These are phyloP conservation scores for Rugalucina vietnamica DNA, from an alignment of 2,888 invertebrate species.

Conservation along the genomic window DNA sequence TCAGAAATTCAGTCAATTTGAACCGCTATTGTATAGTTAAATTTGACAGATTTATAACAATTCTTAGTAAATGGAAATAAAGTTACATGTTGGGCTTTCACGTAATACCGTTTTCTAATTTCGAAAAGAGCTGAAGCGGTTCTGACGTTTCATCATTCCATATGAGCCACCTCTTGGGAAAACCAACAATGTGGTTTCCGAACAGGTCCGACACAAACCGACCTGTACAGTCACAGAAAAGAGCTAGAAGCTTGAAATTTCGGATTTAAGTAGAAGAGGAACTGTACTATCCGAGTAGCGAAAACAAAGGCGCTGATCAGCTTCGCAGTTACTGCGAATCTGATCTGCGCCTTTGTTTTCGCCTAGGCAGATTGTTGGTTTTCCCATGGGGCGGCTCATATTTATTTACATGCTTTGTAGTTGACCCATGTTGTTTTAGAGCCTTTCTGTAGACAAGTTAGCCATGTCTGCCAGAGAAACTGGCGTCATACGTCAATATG, in stretches of 20 bases:
- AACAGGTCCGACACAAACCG: too few relatives aligned
- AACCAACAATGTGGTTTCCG: too few relatives aligned
- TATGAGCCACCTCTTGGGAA: too few relatives aligned
- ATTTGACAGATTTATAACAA: background rate
- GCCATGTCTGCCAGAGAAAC: constrained; percentile 5
- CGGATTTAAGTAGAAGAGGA: too few relatives aligned
- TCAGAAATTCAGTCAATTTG: background rate
- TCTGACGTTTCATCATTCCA: background rate
- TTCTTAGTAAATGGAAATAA: constrained; percentile 5
- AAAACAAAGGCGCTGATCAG: too few relatives aligned
- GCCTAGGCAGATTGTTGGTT: too few relatives aligned
- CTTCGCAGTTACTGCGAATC: too few relatives aligned
- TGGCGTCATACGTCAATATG: constrained; percentile 12
- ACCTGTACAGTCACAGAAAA: too few relatives aligned
- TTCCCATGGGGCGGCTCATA: too few relatives aligned
- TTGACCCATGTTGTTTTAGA: constrained; percentile 21
- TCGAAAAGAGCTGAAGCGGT: constrained; percentile 12
- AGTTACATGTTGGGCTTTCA: background rate
- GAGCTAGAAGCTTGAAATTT: too few relatives aligned
- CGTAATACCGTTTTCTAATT: constrained; percentile 9
- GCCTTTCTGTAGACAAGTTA: constrained; percentile 11
- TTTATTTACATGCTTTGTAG: constrained; percentile 14
- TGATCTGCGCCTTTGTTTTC: too few relatives aligned
- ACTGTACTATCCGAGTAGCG: too few relatives aligned
- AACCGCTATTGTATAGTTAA: background rate